These are phyloP conservation scores for Euspilapteryx auroguttella DNA, from an alignment of 2,888 invertebrate species.

Conservation along the genomic window DNA sequence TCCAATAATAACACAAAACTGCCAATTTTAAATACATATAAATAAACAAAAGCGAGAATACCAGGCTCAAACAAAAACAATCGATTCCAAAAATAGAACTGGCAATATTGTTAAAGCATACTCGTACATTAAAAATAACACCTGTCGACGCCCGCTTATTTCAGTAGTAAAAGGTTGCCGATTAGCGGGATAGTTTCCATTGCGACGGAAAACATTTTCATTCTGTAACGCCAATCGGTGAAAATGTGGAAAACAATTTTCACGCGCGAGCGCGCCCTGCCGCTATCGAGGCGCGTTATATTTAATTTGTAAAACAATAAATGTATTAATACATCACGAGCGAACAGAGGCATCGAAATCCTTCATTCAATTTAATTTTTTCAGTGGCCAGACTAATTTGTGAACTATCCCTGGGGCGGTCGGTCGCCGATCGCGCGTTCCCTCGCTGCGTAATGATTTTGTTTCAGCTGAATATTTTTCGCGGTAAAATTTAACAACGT, in stretches of 20 bases:
- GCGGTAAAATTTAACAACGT: conserved; percentile 31
- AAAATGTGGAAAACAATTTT: conserved; percentile 24
- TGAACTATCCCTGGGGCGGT: conserved; percentile 34
- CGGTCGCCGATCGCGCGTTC: conserved; percentile 17
- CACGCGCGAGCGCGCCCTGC: conserved; percentile 11
- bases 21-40: too few relatives aligned
- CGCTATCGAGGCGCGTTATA: conserved; percentile 25
- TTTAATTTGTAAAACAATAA: conserved; percentile 59
- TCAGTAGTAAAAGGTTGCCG: too few relatives aligned
- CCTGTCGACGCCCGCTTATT: too few relatives aligned
- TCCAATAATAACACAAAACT: too few relatives aligned
- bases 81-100: too few relatives aligned
- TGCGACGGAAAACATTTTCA: background rate
- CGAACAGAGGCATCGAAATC: conserved; percentile 18
- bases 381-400: conserved; percentile 46
- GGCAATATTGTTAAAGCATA: too few relatives aligned
- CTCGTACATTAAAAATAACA: too few relatives aligned
- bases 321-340: conserved; percentile 48
- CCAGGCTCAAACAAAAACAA: too few relatives aligned
- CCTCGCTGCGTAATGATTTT: conserved; percentile 1
- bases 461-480: conserved; percentile 37
- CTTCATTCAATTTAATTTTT: conserved; percentile 44
- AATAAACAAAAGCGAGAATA: too few relatives aligned
- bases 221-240: conserved; percentile 11
- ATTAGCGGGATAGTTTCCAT: too few relatives aligned